A percentile compares a stretch with the other conserved stretches of the same genome.
Evolutionary conservation across 2,113 vertebrate genomes (phyloP).

Genomic region (Sinocyclocheilus anshuiensis): DNA sequence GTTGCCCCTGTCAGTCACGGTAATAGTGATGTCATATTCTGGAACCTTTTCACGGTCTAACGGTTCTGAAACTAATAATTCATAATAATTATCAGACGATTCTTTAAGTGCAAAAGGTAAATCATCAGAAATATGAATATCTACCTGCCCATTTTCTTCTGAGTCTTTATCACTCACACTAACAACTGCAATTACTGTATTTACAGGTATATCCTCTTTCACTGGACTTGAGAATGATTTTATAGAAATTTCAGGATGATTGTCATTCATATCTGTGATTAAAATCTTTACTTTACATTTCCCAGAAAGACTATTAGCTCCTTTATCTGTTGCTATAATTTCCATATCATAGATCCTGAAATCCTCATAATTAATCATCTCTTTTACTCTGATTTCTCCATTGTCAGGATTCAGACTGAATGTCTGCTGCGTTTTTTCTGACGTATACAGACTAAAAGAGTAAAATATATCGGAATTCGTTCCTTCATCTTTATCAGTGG

Average conservation of each 20-base stretch:
- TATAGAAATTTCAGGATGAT: slow-evolving; percentile 38
- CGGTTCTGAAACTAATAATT: slow-evolving; percentile 61
- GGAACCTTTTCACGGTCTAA: slow-evolving; percentile 60
- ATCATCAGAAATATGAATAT: slow-evolving; percentile 50
- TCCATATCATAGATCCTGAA: too few relatives aligned
- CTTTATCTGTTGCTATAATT: too few relatives aligned
- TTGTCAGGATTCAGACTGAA: too few relatives aligned
- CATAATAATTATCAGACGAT: slow-evolving; percentile 67
- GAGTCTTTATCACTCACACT: slow-evolving; percentile 68
- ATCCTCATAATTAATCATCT: too few relatives aligned
- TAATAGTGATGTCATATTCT: slow-evolving; percentile 62
- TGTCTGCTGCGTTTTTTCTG: too few relatives aligned
- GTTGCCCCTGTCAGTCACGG: slow-evolving; percentile 56
- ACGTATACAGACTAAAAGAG: slow-evolving; percentile 42
- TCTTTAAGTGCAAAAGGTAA: slow-evolving; percentile 62
- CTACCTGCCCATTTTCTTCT: slow-evolving; percentile 64
- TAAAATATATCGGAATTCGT: slow-evolving; percentile 62
- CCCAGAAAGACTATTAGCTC: too few relatives aligned
- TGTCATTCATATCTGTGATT: too few relatives aligned
- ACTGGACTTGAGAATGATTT: slow-evolving; percentile 65
- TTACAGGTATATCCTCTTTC: slow-evolving; percentile 59
- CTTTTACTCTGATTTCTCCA: slow-evolving; percentile 66
- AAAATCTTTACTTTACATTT: too few relatives aligned
- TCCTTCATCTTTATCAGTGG: slow-evolving; percentile 75
- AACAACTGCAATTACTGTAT: slow-evolving; percentile 69